Evolutionary conservation across 2,797 vertebrate species (phyloP), one percentile per base, ranked within the genome.

Genomic region (Gymnothorax reevesii): DNA sequence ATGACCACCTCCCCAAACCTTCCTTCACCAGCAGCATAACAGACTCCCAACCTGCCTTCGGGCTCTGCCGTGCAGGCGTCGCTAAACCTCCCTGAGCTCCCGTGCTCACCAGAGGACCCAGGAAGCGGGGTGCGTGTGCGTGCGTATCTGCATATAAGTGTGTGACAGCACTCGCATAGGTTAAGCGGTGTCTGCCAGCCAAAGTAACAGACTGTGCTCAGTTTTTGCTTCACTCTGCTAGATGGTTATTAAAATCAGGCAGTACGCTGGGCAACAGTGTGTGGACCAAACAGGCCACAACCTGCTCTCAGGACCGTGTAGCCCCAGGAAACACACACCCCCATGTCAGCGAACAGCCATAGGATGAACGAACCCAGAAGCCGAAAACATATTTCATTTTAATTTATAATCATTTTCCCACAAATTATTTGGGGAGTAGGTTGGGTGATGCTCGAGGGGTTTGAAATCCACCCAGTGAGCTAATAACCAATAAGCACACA

Each of bases 171-270:
- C 73, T 49, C 82, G 60, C 52, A 42, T 86, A 59, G 13, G 75
- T 83, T 64, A 33, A 33, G 66, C 52, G 27, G 54, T 7, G 17
- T 85, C 86, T 83, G 86, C 59, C 88, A 83, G 88, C 71, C 88
- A 84, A 84, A 85, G 66, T 84, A 57, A 83, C 22, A 25, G 83
- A 71, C 33, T 79, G 64, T 49, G 54, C 87, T 91, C 88, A 73
- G 85, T 87, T 90, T 91, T 91, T 89, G 90, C 88, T 91, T 86
- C 86, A 66, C 87, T 42, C 33, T 84, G 88, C 86, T 86, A 69
- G 87, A 83, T 86, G 86, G 88, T 92, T 95, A 95, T 93, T 93
- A 93, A 91, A 94, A 95, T 92, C 92, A 94, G 92, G 92, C 92
- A 92, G 88, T 88, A n/a, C 80, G 87, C 88, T 89, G 91, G 91